phyloP scores from a whole-genome alignment of 2,888 invertebrate genomes.

The Archips crataeganus region DNA sequence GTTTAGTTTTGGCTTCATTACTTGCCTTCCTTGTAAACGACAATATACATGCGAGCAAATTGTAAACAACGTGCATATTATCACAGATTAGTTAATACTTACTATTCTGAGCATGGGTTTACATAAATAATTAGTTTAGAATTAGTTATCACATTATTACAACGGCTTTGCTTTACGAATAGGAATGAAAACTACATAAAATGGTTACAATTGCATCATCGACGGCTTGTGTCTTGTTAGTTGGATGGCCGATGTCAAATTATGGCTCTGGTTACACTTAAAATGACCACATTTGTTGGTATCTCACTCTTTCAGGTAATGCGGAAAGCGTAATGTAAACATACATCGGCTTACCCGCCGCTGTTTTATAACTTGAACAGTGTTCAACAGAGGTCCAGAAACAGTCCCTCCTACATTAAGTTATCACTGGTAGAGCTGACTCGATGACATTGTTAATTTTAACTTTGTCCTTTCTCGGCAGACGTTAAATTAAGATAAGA shows the following conservation, averaged over 20 bases:
- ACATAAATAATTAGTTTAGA: neutral
- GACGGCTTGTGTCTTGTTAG: too few relatives aligned
- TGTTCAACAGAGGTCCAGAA: neutral
- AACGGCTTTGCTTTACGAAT: neutral
- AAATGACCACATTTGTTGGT: too few relatives aligned
- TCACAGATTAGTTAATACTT: too few relatives aligned
- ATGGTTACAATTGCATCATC: too few relatives aligned
- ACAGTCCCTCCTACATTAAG: neutral
- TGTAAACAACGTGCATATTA: neutral
- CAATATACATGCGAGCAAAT: neutral
- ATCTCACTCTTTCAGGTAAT: too few relatives aligned
- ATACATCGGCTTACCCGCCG: neutral
- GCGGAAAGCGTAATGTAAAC: too few relatives aligned
- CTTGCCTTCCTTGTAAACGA: neutral
- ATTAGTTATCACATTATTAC: neutral
- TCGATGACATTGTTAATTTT: neutral
- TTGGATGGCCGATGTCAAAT: too few relatives aligned
- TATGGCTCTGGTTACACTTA: too few relatives aligned
- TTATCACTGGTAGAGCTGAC: neutral
- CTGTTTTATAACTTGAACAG: neutral
- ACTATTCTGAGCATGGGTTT: neutral
- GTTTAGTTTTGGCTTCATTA: constrained; percentile 16
- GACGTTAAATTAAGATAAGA: constrained; percentile 1
- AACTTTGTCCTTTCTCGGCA: constrained; percentile 2
- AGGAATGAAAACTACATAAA: too few relatives aligned